Evolutionary conservation across 2,888 invertebrate genomes (phyloP).

Genomic region (Theretra japonica): DNA sequence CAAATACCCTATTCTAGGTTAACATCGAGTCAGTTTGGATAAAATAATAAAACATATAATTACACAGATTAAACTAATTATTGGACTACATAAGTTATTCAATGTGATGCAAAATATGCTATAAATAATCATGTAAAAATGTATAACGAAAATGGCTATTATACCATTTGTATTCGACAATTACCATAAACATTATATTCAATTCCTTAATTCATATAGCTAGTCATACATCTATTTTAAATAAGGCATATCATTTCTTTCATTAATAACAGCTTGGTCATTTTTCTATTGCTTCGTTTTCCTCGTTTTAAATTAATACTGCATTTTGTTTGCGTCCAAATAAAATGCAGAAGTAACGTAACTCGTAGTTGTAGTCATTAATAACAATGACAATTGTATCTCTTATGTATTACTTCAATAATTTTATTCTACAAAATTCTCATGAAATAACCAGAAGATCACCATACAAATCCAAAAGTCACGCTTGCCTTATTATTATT

Average conservation of each 20-base stretch:
- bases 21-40: neutral
- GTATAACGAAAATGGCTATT: too few species aligned
- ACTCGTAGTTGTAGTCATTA: too few species aligned
- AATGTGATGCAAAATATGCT: too few species aligned
- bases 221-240: neutral
- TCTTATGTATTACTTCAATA: neutral
- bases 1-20: neutral
- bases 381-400: neutral
- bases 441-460: neutral
- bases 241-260: neutral
- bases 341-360: neutral
- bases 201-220: constrained; percentile 1
- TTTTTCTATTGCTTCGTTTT: neutral
- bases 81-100: too few species aligned
- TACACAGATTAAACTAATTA: too few species aligned
- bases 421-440: neutral
- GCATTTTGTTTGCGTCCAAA: neutral
- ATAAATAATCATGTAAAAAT: too few species aligned
- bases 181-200: neutral
- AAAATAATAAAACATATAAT: too few species aligned
- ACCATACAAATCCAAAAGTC: constrained; percentile 4
- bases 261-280: neutral
- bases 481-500: constrained; percentile 7
- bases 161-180: too few species aligned
- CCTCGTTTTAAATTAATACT: neutral